These are phyloP conservation scores for Phoebastria nigripes DNA, from an alignment of 2,797 vertebrate genomes.

Conservation along the genomic window DNA sequence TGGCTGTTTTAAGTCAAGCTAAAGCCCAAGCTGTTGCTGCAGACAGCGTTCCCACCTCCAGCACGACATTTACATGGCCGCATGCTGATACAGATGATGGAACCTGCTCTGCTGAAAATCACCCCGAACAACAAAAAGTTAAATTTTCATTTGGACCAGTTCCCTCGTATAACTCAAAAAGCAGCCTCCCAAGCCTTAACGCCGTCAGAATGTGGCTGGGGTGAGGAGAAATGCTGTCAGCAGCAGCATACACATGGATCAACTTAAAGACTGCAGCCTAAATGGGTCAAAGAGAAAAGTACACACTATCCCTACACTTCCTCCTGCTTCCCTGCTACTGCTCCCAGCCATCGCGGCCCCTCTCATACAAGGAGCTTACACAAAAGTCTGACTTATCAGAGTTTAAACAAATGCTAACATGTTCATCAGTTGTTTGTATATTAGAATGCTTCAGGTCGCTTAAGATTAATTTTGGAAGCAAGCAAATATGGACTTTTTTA, in stretches of 20 bases:
- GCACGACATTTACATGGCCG: not conserved
- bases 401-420: not conserved
- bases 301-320: not conserved
- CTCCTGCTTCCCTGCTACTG: not conserved
- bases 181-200: not conserved
- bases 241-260: not conserved
- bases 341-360: not conserved
- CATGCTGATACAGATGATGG: not conserved
- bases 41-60: not conserved
- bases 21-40: not conserved
- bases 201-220: not conserved
- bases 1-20: not conserved
- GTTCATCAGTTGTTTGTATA: not conserved
- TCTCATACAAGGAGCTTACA: not conserved
- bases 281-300: constrained; percentile 41
- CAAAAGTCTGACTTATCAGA: not conserved
- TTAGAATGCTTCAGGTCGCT: not conserved
- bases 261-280: not conserved
- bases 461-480: not conserved
- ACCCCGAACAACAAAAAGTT: not conserved
- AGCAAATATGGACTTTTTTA: not conserved
- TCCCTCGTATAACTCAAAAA: not conserved
- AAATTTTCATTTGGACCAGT: not conserved
- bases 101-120: not conserved
- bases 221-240: constrained; percentile 25